These are phyloP conservation scores for Acanthosepion lycidas DNA, from an alignment of 2,888 invertebrate genomes.

Conservation along the genomic window DNA sequence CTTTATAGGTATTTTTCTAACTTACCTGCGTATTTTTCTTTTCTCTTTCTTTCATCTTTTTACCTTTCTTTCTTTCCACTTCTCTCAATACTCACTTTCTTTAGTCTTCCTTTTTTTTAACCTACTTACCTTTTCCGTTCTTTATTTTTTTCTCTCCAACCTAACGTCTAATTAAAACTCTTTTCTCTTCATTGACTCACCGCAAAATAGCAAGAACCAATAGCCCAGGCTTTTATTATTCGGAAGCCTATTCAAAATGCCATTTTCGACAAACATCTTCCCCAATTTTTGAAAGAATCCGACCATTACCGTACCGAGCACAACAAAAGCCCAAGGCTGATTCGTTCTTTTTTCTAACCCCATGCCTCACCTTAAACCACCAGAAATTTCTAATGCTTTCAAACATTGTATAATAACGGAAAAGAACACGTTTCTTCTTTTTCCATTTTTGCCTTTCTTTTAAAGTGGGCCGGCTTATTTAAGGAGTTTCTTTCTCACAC, in stretches of 20 bases:
- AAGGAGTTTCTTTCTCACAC: not conserved
- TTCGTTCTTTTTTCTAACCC: not conserved
- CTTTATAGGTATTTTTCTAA: no score
- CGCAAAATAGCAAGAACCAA: not conserved
- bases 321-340: not conserved
- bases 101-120: not conserved
- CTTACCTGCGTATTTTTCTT: no score
- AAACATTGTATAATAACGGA: no score
- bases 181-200: not conserved
- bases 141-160: not conserved
- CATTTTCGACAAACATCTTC: not conserved
- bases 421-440: no score
- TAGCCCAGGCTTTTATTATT: not conserved
- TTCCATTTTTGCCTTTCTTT: not conserved
- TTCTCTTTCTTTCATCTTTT: no score
- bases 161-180: not conserved
- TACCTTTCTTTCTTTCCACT: no score
- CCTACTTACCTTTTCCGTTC: not conserved
- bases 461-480: not conserved
- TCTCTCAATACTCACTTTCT: not conserved
- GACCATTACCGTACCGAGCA: not conserved
- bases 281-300: not conserved
- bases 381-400: no score
- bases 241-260: not conserved
- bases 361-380: not conserved